phyloP scores from a whole-genome alignment of 2,888 invertebrate genomes.

The Amphipoea lucens region DNA sequence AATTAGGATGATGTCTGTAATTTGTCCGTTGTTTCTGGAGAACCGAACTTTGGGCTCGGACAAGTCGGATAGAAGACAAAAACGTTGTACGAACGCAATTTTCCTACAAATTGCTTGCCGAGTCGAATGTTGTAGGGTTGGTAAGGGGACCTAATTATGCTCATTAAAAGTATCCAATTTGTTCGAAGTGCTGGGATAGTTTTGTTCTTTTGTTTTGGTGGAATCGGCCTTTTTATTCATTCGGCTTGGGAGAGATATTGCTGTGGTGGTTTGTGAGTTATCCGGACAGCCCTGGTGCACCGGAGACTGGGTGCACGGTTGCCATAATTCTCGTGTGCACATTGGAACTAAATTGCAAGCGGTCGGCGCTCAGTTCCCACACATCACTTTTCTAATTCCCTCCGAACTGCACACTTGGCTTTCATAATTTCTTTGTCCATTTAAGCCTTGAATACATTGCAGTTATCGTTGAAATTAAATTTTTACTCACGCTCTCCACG shows the following conservation, averaged over 20 bases:
- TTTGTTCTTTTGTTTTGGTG: constrained; percentile 50
- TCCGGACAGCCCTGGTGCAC: constrained; percentile 77
- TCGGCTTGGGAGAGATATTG: constrained; percentile 9
- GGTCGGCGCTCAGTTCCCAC: constrained; percentile 83
- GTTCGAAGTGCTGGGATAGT: constrained; percentile 48
- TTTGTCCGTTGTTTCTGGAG: constrained; percentile 78
- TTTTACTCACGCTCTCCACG: constrained; percentile 52
- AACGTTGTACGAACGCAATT: constrained; percentile 75
- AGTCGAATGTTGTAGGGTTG: constrained; percentile 65
- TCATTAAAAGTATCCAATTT: constrained; percentile 52
- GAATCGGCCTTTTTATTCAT: constrained; percentile 15
- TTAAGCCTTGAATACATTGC: constrained; percentile 65
- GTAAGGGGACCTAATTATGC: constrained; percentile 60
- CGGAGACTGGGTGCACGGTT: constrained; percentile 77
- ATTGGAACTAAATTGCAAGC: constrained; percentile 85
- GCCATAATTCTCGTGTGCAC: constrained; percentile 86
- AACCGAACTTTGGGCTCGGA: constrained; percentile 49
- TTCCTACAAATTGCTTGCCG: constrained; percentile 77
- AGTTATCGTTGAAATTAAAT: constrained; percentile 48
- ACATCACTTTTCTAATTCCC: constrained; percentile 87
- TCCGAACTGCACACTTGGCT: constrained; percentile 75
- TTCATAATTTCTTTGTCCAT: constrained; percentile 75
- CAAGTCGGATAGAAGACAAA: constrained; percentile 73
- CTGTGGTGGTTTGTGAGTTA: not conserved
- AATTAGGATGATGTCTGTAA: constrained; percentile 86